A percentile compares a stretch with the other conserved stretches of the same genome.
phyloP scores from a whole-genome alignment of 1,140 invertebrate genomes.

The Philotrypesis tridentata region DNA sequence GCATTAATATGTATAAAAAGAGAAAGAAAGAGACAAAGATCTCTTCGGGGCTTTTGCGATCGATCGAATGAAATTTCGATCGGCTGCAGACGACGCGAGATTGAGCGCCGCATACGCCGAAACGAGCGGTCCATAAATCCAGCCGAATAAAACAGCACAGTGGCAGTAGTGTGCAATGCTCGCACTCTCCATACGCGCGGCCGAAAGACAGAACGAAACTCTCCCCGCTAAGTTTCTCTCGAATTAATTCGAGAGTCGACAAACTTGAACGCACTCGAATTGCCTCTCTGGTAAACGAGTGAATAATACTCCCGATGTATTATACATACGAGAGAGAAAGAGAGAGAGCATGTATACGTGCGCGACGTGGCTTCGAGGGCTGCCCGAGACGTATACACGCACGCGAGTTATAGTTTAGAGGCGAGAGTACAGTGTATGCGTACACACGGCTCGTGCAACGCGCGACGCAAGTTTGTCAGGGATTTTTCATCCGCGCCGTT shows the following conservation, averaged over 20 bases:
- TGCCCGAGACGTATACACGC: too few species aligned
- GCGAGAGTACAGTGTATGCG: too few species aligned
- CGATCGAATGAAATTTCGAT: constrained; percentile 19
- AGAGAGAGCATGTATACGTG: too few species aligned
- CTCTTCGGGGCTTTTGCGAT: neutral
- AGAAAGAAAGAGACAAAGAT: neutral
- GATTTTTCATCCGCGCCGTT: too few species aligned
- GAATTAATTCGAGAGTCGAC: constrained; percentile 16
- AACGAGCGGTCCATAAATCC: constrained; percentile 15
- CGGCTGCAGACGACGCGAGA: neutral
- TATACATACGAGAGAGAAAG: too few species aligned
- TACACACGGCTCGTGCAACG: too few species aligned
- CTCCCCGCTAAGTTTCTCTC: neutral
- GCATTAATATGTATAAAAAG: constrained; percentile 23
- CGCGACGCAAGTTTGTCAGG: too few species aligned
- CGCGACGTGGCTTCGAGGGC: neutral
- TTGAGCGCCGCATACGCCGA: neutral
- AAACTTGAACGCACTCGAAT: constrained; percentile 1
- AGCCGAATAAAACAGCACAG: neutral
- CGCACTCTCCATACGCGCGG: too few species aligned
- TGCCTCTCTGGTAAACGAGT: neutral
- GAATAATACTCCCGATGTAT: too few species aligned
- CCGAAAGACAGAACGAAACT: neutral
- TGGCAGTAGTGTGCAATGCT: neutral
- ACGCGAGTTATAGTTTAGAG: too few species aligned